Conservation (phyloP, 2,888 invertebrate species). For the Microctonus brassicae region DNA sequence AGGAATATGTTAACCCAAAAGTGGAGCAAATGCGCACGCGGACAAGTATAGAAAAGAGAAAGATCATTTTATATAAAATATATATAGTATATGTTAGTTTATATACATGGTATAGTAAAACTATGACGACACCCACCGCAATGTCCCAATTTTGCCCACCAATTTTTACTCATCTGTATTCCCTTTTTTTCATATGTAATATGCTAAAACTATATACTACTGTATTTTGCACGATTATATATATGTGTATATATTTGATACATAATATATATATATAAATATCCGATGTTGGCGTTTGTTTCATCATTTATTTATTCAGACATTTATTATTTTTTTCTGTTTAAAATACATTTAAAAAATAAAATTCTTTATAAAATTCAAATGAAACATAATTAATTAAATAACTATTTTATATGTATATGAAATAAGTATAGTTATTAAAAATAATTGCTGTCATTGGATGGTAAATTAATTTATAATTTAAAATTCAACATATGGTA, state of each 20-base stretch:
- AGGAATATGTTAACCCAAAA: slow-evolving; percentile 3
- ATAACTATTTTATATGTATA: too few species aligned
- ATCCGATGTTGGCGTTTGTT: too few species aligned
- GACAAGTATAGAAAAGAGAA: not conserved
- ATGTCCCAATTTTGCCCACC: slow-evolving; percentile 46
- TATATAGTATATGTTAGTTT: too few species aligned
- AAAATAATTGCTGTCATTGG: too few species aligned
- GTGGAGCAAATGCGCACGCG: slow-evolving; percentile 22
- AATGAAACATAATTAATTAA: too few species aligned
- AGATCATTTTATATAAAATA: not conserved
- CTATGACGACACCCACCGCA: slow-evolving; percentile 34
- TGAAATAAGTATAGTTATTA: too few species aligned
- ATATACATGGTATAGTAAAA: slow-evolving; percentile 11
- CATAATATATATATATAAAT: too few species aligned
- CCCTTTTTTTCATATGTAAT: slow-evolving; percentile 3
- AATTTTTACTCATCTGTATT: slow-evolving; percentile 46
- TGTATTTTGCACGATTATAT: not conserved
- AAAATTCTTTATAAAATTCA: too few species aligned
- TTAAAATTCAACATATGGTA: not conserved
- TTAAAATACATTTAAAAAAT: too few species aligned
- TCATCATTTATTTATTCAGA: too few species aligned
- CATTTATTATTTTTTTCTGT: too few species aligned
- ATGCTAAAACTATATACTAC: too few species aligned
- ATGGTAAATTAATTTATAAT: not conserved
- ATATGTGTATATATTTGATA: not conserved